Percentiles rank a stretch among this genome's conserved stretches.
phyloP scores from a whole-genome alignment of 2,888 invertebrate species.

The Parasteatoda lunata region DNA sequence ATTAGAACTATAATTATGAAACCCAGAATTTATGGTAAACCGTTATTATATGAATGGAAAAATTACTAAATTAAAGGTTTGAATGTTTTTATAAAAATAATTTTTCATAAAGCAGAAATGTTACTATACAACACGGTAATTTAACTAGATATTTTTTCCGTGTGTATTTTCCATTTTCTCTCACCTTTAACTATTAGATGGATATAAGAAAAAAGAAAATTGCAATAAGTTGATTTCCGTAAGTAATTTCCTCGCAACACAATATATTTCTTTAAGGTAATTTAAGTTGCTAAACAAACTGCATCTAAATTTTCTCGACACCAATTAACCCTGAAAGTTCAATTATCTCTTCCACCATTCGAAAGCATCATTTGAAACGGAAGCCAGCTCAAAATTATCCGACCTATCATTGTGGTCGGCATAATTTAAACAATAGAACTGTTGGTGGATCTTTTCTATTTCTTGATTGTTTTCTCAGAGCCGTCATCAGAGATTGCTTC shows the following conservation, averaged over 20 bases:
- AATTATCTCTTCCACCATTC: conserved; percentile 13
- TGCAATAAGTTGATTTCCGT: neutral
- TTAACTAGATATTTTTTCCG: too few species aligned
- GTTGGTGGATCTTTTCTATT: conserved; percentile 13
- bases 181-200: too few species aligned
- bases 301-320: neutral
- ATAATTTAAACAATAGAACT: conserved; percentile 51
- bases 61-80: too few species aligned
- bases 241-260: neutral
- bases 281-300: neutral
- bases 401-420: conserved; percentile 37
- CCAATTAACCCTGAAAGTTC: conserved; percentile 16
- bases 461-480: conserved; percentile 41
- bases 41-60: too few species aligned
- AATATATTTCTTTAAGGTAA: neutral
- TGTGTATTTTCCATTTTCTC: too few species aligned
- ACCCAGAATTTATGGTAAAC: too few species aligned
- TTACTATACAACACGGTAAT: too few species aligned
- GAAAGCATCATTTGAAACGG: conserved; percentile 20
- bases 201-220: too few species aligned
- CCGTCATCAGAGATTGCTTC: conserved; percentile 49
- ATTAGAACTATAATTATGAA: too few species aligned
- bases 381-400: conserved; percentile 42
- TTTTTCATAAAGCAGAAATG: too few species aligned
- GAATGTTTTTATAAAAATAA: too few species aligned